Evolutionary conservation across 2,797 vertebrate species (phyloP).

Genomic region (Protonibea diacanthus): DNA sequence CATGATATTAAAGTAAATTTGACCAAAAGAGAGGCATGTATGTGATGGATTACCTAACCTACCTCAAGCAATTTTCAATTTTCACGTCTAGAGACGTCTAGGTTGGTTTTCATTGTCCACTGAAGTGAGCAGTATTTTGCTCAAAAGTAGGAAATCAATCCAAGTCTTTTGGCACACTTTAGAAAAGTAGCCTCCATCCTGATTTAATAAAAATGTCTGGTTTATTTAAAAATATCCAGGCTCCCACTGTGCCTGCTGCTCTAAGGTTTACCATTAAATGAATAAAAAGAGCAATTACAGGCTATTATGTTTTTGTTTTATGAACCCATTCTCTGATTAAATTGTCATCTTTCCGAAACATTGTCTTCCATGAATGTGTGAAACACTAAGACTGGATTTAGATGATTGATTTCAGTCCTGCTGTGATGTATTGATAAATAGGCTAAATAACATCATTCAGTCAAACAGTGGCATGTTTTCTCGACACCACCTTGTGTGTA

Average conservation of each 20-base stretch:
- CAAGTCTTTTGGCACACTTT: conserved; percentile 8
- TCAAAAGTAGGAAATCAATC: conserved; percentile 19
- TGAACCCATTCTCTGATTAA: conserved; percentile 30
- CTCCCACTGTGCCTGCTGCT: background rate
- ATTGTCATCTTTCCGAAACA: conserved; percentile 23
- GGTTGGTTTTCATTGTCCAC: background rate
- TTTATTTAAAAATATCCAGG: background rate
- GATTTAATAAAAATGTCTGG: background rate
- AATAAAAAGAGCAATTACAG: background rate
- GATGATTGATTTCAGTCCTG: conserved; percentile 50
- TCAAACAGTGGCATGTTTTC: conserved; percentile 62
- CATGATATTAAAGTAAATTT: background rate
- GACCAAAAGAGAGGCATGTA: background rate
- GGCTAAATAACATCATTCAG: conserved; percentile 49
- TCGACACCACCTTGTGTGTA: conserved; percentile 48
- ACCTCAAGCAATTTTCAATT: background rate
- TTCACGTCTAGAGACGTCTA: background rate
- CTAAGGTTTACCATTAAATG: conserved; percentile 12
- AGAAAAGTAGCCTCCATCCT: background rate
- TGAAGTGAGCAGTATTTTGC: background rate
- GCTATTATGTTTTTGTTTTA: background rate
- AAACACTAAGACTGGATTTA: conserved; percentile 16
- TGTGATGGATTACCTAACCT: background rate
- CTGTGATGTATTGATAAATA: conserved; percentile 51
- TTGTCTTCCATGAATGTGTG: conserved; percentile 1